Evolutionary conservation across 2,888 invertebrate species (phyloP), one percentile per base, ranked within the genome.

Genomic region (Mantis religiosa): DNA sequence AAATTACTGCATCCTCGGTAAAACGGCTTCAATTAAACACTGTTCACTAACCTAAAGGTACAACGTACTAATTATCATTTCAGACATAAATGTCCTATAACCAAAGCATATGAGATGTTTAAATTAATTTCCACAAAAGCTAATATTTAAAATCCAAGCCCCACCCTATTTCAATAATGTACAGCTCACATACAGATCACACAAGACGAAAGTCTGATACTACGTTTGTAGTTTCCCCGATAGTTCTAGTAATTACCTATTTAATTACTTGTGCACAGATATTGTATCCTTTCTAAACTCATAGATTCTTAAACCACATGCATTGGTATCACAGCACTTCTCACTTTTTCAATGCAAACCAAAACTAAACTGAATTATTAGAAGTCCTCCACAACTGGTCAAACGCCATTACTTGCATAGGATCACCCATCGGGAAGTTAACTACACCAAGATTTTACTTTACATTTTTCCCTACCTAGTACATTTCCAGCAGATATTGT

Each of bases 371-470:
- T 20, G 25, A 71, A 71, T 71, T 71, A 71, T 71, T 8, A 71
- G 25, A 71, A 71, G 54, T 88, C 89, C 89, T 89, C 86, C 88
- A 88, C 86, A 88, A 81, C 85, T 84, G 12, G 84, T 84, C 94
- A 95, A 95, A 95, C 95, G 95, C 95, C 95, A 95, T 95, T 95
- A 95, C 95, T 95, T 94, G 94, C 92, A 92, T 90, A 89, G 88
- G 90, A 90, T 89, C 88, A 88, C 54, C 85, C 83, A 90, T 82
- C 87, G 82, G 84, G 89, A 87, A 89, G 87, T 87, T 83, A 88
- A 87, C 87, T 90, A 89, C 89, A 88, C 89, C 87, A 84, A 87
- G 84, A 90, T 89, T 90, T 90, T 89, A 85, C 88, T 88, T 84
- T 88, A 89, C 92, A 93, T 93, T 92, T 92, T 92, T 92, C 92